Evolutionary conservation across 2,888 invertebrate genomes (phyloP), one percentile per base, ranked within the genome.

Genomic region (Lymantria monacha): DNA sequence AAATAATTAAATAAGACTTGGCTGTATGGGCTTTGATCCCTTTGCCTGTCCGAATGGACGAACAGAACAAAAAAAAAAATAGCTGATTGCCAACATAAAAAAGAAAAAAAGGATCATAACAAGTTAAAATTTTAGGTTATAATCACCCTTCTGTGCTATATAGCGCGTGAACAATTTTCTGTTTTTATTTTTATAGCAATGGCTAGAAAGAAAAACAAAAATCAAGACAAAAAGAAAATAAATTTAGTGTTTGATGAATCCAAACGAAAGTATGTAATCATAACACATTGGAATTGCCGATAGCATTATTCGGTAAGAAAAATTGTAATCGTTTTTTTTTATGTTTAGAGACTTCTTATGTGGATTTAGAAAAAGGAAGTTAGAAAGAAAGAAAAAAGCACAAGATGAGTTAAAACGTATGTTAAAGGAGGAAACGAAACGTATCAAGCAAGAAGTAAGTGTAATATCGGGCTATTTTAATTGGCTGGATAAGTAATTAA

Each of bases 281-380:
- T 12, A n/a, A 2, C 7, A 36, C 38, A 10, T 33, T n/a, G 38
- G n/a, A n/a, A 37, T 30, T 30, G 37, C 37, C 11, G 3, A 37
- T 37, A 9, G 3, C 3, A 37, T 37, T 10, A 37, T 3, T 11
- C 37, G 3, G 22, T 22, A 22, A 22, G n/a, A 22, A 3, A 22
- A 22, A 22, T 22, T 22, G 22, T 22, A 22, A 22, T 22, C 5
- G 5, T 22, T 22, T 22, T 22, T 22, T 22, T 3, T 22, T 22
- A 51, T 43, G 49, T 58, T 80, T 92, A 96, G 96, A 72, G 96
- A 96, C 43, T 97, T 95, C 76, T 82, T 97, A 30, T 94, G 95
- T 59, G 96, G 97, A 1, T 97, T 97, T 76, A 95, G 93, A 43
- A 96, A 96, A 85, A 91, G 97, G 58, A 97, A 97, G 77, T 81